Conservation (phyloP, 1,140 invertebrate genomes). For the Sinonovacula constricta region DNA sequence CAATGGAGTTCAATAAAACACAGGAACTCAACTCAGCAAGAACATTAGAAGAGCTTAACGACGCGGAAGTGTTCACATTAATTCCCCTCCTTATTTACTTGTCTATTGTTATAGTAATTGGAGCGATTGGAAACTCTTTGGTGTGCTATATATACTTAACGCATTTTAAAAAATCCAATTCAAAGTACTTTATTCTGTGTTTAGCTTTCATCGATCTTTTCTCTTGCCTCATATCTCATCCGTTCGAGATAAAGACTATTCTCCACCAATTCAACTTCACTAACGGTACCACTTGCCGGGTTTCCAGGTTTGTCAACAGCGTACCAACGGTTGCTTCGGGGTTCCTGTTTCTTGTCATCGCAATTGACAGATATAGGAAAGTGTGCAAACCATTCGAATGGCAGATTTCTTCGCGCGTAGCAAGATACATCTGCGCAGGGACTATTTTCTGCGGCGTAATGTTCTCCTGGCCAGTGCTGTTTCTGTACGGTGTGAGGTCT, state of each 20-base stretch:
- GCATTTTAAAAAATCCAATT: conserved; percentile 23
- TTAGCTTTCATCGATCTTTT: conserved; percentile 26
- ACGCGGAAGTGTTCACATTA: conserved; percentile 9
- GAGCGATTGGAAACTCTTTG: conserved; percentile 32
- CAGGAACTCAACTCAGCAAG: too few species aligned
- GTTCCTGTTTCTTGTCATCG: conserved; percentile 25
- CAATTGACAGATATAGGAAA: conserved; percentile 39
- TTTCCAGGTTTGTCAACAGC: conserved; percentile 24
- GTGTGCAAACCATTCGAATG: conserved; percentile 33
- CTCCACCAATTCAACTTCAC: conserved; percentile 18
- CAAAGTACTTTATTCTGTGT: conserved; percentile 7
- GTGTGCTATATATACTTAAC: conserved; percentile 51
- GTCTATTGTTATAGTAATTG: conserved; percentile 2
- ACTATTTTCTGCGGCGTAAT: not conserved
- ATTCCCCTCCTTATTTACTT: conserved; percentile 33
- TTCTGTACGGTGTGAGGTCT: conserved; percentile 20
- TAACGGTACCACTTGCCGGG: not conserved
- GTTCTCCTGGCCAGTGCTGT: conserved; percentile 23
- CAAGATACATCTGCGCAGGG: conserved; percentile 4
- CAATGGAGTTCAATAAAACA: too few species aligned
- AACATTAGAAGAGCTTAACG: conserved; percentile 24
- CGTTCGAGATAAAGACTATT: conserved; percentile 13
- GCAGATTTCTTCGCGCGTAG: conserved; percentile 22
- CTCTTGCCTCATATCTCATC: not conserved
- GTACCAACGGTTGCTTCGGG: conserved; percentile 18